Conservation (phyloP, 2,113 vertebrate genomes). For the Anser cygnoides region DNA sequence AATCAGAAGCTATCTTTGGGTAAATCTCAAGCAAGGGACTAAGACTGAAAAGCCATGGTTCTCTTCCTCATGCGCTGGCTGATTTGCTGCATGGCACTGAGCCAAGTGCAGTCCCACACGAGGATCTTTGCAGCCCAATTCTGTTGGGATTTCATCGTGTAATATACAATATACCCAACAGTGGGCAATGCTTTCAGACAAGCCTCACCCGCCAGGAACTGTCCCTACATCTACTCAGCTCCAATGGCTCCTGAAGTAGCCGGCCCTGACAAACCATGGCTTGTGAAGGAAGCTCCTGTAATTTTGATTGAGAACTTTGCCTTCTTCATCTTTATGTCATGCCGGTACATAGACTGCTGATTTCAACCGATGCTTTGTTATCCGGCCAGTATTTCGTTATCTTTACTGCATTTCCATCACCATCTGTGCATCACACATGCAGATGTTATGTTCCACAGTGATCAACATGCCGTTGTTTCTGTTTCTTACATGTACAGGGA, state of each 20-base stretch:
- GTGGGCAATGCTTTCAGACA: neutral
- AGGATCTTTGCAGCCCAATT: neutral
- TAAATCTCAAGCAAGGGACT: neutral
- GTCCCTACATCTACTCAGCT: neutral
- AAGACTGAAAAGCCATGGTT: neutral
- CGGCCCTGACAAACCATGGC: neutral
- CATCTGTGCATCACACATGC: neutral
- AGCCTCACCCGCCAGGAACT: neutral
- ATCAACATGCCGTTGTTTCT: slow-evolving; percentile 73
- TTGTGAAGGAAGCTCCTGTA: neutral
- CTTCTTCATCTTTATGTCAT: neutral
- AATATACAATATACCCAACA: neutral
- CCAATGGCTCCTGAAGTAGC: neutral
- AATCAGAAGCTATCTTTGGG: neutral
- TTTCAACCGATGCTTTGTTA: neutral
- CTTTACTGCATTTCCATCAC: neutral
- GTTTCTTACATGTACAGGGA: slow-evolving; percentile 88
- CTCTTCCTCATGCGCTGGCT: neutral
- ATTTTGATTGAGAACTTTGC: neutral
- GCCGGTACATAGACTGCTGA: neutral
- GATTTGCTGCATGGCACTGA: neutral
- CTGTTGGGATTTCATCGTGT: neutral
- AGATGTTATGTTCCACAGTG: neutral
- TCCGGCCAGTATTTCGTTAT: neutral
- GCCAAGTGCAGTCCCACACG: neutral